Conservation (phyloP, 1,140 invertebrate genomes). For the Euschistus heros region DNA sequence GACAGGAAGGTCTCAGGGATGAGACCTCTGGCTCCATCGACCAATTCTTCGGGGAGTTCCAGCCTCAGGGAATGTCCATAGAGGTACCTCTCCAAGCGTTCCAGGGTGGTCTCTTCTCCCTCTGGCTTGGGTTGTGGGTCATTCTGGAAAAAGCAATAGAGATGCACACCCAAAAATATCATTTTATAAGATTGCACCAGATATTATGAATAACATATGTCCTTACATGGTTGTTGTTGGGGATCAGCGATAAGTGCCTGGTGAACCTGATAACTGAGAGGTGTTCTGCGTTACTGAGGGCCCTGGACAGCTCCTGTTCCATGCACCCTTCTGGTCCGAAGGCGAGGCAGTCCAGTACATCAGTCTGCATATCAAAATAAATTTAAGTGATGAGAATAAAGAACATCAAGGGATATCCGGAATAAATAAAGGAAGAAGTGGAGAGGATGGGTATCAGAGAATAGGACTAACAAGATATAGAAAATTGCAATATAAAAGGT, state of each 20-base stretch:
- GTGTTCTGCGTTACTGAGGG: conserved; percentile 2
- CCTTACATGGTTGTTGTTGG: not conserved
- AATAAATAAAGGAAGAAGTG: too few relatives aligned
- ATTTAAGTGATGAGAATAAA: too few relatives aligned
- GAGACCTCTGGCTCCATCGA: conserved; percentile 19
- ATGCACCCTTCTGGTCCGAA: conserved; percentile 12
- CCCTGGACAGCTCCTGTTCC: conserved; percentile 2
- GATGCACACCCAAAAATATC: too few relatives aligned
- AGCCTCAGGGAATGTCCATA: conserved; percentile 21
- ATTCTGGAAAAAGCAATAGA: too few relatives aligned
- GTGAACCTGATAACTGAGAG: conserved; percentile 15
- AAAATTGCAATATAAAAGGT: too few relatives aligned
- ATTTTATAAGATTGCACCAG: too few relatives aligned
- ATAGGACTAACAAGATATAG: too few relatives aligned
- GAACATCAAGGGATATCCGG: too few relatives aligned
- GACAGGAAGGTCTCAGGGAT: not conserved
- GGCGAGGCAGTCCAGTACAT: conserved; percentile 14
- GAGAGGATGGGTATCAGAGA: too few relatives aligned
- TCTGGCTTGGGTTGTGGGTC: not conserved
- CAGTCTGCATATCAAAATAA: not conserved
- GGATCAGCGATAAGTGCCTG: conserved; percentile 12
- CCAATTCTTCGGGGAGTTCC: conserved; percentile 20
- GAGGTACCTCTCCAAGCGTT: conserved; percentile 19
- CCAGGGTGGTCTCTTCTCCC: conserved; percentile 8
- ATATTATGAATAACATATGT: too few relatives aligned